A percentile compares a stretch with the other conserved stretches of the same genome.
phyloP scores from a whole-genome alignment of 2,888 invertebrate genomes.

The Camponotus fellah region DNA sequence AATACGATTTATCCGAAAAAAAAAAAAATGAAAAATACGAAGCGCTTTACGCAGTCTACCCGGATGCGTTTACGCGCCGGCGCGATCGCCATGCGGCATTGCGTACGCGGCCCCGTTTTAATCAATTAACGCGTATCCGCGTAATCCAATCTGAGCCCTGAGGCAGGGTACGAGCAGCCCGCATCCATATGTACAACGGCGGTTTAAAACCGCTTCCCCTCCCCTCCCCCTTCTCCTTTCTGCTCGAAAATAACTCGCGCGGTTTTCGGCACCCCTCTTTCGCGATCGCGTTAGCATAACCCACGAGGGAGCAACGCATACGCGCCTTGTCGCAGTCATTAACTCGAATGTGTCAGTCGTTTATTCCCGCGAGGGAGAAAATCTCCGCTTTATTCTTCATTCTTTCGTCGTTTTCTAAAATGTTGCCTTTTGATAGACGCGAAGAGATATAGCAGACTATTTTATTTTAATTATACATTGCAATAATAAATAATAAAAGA shows the following conservation, averaged over 20 bases:
- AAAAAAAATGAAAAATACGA: conserved; percentile 17
- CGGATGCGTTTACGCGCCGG: conserved; percentile 40
- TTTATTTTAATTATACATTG: not conserved
- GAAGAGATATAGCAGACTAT: not conserved
- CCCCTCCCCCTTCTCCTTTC: conserved; percentile 8
- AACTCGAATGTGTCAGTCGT: conserved; percentile 44
- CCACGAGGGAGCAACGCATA: conserved; percentile 30
- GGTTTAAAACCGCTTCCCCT: conserved; percentile 76
- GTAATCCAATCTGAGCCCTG: conserved; percentile 79
- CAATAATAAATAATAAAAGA: not conserved
- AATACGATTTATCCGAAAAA: conserved; percentile 57
- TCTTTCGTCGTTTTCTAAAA: not conserved
- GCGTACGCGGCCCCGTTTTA: conserved; percentile 75
- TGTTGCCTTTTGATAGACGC: not conserved
- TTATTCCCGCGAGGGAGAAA: conserved; percentile 31
- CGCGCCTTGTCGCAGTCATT: conserved; percentile 50
- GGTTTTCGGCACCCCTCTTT: conserved; percentile 68
- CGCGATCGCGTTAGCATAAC: conserved; percentile 39
- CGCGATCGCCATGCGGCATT: conserved; percentile 55
- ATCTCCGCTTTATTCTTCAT: not conserved
- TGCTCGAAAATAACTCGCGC: conserved; percentile 75
- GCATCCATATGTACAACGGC: conserved; percentile 77
- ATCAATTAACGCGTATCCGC: conserved; percentile 81
- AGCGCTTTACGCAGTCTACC: conserved; percentile 4
- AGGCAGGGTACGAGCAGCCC: conserved; percentile 64